Evolutionary conservation across 2,113 vertebrate species (phyloP).

Genomic region (Mirza zaza): DNA sequence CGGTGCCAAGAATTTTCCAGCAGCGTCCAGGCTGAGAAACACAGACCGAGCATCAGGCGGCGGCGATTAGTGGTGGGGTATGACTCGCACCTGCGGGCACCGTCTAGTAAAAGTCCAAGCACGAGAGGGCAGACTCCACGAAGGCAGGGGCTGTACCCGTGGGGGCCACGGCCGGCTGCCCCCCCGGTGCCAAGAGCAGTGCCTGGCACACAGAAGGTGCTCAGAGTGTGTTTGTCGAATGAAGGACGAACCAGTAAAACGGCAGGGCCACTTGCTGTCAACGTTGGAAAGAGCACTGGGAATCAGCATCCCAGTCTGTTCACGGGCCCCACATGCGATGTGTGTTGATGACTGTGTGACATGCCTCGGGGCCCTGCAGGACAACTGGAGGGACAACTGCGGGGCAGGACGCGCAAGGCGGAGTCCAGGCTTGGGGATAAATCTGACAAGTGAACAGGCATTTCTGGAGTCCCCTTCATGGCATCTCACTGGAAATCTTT

Average conservation of each 20-base stretch:
- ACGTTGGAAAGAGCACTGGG: not conserved
- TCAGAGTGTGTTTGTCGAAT: not conserved
- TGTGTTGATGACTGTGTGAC: not conserved
- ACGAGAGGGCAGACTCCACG: rapidly evolving
- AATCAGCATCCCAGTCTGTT: rapidly evolving
- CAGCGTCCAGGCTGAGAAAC: too few relatives aligned
- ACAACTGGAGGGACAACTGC: rapidly evolving
- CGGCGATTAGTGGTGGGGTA: rapidly evolving
- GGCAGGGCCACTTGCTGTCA: not conserved
- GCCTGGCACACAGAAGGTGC: not conserved
- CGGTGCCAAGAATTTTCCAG: not conserved
- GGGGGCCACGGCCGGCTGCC: not conserved
- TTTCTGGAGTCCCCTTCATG: not conserved
- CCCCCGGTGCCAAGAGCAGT: not conserved
- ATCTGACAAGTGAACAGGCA: not conserved
- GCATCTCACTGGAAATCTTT: not conserved
- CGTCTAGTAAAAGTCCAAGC: not conserved
- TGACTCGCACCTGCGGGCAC: not conserved
- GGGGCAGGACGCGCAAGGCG: rapidly evolving
- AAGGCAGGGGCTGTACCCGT: not conserved
- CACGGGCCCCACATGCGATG: not conserved
- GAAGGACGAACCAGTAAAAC: not conserved
- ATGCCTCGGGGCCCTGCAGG: not conserved
- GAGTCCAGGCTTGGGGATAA: not conserved
- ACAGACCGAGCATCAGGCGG: not conserved